phyloP scores from a whole-genome alignment of 1,140 invertebrate species.

The Laupala kohalensis region DNA sequence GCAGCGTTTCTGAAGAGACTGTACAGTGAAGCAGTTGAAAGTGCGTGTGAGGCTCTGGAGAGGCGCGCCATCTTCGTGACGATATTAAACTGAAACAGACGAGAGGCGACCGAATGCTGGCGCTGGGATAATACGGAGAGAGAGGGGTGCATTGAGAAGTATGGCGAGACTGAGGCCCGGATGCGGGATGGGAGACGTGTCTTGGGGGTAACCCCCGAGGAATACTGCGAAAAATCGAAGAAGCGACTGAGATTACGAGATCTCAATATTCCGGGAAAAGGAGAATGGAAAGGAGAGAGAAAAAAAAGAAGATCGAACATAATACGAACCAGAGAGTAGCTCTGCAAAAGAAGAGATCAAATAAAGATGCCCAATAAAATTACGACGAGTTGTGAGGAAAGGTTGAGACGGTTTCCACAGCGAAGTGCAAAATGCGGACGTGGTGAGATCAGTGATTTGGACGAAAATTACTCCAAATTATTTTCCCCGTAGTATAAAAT shows the following conservation, averaged over 20 bases:
- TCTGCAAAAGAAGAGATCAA: background rate
- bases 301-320: background rate
- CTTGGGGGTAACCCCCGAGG: too few species aligned
- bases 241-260: background rate
- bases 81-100: background rate
- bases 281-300: background rate
- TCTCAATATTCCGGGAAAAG: background rate
- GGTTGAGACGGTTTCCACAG: background rate
- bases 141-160: too few species aligned
- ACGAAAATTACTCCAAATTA: too few species aligned
- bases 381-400: background rate
- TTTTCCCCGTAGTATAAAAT: too few species aligned
- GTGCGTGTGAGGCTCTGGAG: too few species aligned
- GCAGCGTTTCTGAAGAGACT: too few species aligned
- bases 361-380: background rate
- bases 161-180: too few species aligned
- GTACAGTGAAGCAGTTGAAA: too few species aligned
- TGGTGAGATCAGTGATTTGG: too few species aligned
- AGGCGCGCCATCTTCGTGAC: background rate
- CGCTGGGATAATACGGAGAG: background rate
- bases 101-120: background rate
- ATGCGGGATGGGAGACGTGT: too few species aligned
- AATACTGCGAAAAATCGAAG: background rate
- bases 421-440: background rate
- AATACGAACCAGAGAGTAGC: background rate